phyloP scores from a whole-genome alignment of 2,797 vertebrate species.

The Sphenodon punctatus region DNA sequence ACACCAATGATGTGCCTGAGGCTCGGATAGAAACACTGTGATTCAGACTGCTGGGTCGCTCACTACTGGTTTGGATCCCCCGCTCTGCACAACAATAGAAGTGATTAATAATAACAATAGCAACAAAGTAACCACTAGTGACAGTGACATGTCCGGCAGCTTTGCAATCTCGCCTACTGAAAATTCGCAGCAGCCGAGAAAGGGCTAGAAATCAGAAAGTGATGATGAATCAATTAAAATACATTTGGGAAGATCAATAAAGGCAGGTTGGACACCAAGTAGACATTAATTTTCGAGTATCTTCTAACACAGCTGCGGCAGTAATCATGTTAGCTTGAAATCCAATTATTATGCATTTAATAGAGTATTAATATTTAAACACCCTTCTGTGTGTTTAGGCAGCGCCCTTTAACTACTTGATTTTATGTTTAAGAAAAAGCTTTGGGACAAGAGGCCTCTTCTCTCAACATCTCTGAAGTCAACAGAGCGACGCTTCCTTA shows the following conservation, averaged over 20 bases:
- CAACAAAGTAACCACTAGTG: neutral
- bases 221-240: conserved; percentile 48
- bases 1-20: neutral
- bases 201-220: conserved; percentile 1
- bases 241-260: conserved; percentile 45
- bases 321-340: conserved; percentile 14
- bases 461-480: no score
- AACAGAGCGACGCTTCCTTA: neutral
- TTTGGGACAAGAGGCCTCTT: no score
- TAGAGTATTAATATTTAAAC: conserved; percentile 40
- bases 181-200: neutral
- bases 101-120: neutral
- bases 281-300: conserved; percentile 5
- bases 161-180: neutral
- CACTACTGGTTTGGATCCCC: neutral
- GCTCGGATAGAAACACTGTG: neutral
- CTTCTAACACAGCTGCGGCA: conserved; percentile 22
- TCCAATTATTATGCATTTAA: conserved; percentile 27
- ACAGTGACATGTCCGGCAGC: neutral
- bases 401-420: neutral
- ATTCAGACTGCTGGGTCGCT: neutral
- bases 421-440: no score
- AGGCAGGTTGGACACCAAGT: conserved; percentile 5
- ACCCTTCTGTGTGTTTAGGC: neutral
- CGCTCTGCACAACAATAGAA: neutral